Base-by-base conservation (phyloP, 2,888 invertebrate species). In the Mactromeris polynyma region DNA sequence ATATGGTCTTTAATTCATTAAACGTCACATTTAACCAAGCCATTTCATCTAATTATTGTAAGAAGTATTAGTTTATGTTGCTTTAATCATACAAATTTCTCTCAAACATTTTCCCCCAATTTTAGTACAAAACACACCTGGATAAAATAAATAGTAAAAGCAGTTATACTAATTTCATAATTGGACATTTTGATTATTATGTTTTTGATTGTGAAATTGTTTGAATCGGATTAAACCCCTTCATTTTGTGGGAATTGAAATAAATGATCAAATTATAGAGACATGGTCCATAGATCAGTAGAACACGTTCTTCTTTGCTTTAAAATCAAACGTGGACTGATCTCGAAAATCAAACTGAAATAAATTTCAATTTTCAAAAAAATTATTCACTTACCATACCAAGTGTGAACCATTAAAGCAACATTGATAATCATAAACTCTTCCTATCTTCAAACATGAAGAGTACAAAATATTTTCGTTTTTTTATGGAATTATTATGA, bases 201-300 rank as follows among this genome's bases (percentile, higher is more conserved):
- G 46, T 84, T 84, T 69, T 84, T 84, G 77, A 84, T 84, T 84
- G 77, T 78, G 84, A 36, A 51, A 26, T 17, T 33, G n/a, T n/a
- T 46, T 78, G 21, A 77, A 77, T 78, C n/a, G 14, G 33, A 78
- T 78, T 84, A 84, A 78, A 36, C 51, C 38, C 73, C 51, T 54
- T 42, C 21, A 87, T 77, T 81, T 82, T 87, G 83, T 85, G 87
- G 90, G 87, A 90, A 90, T 85, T 85, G 87, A 87, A 87, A 83
- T 46, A 82, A 87, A 87, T 79, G 46, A 46, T 46, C 51, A 36
- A 69, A 36, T 69, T 79, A 84, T 84, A 81, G 83, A 19, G 77
- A 51, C 46, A 88, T 82, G 88, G 86, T 81, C 84, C 83, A 88
- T 33, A 83, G 90, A 90, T 90, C 90, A 84, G 81, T 82, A 42